Conservation (phyloP, 2,888 invertebrate species). For the Drosophila gaucha region DNA sequence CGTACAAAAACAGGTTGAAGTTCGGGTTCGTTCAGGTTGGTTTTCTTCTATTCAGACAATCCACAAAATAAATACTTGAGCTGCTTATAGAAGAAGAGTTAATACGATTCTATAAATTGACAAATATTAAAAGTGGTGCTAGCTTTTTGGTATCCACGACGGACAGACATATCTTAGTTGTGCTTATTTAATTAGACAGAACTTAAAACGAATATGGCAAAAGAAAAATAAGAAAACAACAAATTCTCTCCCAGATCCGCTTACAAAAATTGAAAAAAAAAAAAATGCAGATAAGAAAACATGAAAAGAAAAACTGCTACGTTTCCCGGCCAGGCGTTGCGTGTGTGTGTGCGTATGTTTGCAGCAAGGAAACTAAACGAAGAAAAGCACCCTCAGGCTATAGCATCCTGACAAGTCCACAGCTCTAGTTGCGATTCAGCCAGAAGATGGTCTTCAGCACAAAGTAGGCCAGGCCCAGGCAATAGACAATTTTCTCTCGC, state of each 20-base stretch:
- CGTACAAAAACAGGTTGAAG: not conserved
- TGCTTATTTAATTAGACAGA: slow-evolving; percentile 62
- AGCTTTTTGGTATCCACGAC: slow-evolving; percentile 44
- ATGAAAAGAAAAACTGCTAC: slow-evolving; percentile 7
- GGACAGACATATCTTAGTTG: slow-evolving; percentile 51
- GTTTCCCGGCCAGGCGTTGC: slow-evolving; percentile 17
- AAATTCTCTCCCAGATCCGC: slow-evolving; percentile 55
- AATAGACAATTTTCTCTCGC: slow-evolving; percentile 93
- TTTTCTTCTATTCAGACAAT: too few relatives aligned
- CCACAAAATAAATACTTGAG: slow-evolving; percentile 11
- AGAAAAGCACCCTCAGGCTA: slow-evolving; percentile 47
- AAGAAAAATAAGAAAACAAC: slow-evolving; percentile 25
- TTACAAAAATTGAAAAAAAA: slow-evolving; percentile 19
- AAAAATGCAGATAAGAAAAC: slow-evolving; percentile 10
- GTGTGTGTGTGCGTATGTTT: slow-evolving; percentile 27
- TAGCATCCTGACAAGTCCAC: not conserved
- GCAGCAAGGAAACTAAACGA: slow-evolving; percentile 46
- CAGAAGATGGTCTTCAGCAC: slow-evolving; percentile 93
- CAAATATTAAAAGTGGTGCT: slow-evolving; percentile 38
- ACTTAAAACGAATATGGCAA: slow-evolving; percentile 72
- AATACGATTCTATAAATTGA: slow-evolving; percentile 9
- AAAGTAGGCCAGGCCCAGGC: slow-evolving; percentile 93
- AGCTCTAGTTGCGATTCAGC: slow-evolving; percentile 87
- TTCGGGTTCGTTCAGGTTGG: slow-evolving; percentile 8
- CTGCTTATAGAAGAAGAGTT: slow-evolving; percentile 2